Evolutionary conservation across 2,888 invertebrate species (phyloP), one percentile per base, ranked within the genome.

Genomic region (Strigamia transsilvanica): DNA sequence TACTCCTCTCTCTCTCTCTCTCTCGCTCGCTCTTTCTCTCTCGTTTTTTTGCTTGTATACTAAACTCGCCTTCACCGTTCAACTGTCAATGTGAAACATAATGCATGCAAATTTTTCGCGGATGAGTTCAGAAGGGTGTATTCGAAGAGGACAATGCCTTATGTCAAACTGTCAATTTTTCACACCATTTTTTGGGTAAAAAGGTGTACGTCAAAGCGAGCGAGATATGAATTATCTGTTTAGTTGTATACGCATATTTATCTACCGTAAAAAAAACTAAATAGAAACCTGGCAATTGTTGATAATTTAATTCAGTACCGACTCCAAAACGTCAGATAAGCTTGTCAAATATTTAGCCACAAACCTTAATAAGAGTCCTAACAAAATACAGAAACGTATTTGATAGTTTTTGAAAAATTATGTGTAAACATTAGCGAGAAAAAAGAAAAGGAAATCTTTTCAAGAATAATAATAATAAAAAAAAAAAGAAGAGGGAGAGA

Each of bases 61-160:
- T 13, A 46, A 6, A 23, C 61, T 23, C 61, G 61, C 61, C 61
- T 66, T 66, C 61, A 66, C 61, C 61, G 61, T 66, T 18, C 61
- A 66, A 66, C 61, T 66, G 61, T 66, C 61, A 66, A 66, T 66
- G 61, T 21, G 61, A 66, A 66, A 66, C 61, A 66, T 66, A 66
- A 66, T 66, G 61, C 61, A 66, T 66, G 61, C 61, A 66, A 66
- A 66, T 66, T 66, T 66, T 66, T 23, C 61, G 21, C 18, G 61
- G 61, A 66, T 66, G 61, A 66, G 61, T 66, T 66, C 61, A 18
- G 61, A 23, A 21, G 61, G 61, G 61, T 21, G 61, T 21, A 66
- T 66, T 21, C 21, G 21, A 23, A 4, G 61, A 66, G 61, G 61
- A 66, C 61, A 66, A 66, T 66, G 61, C 21, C 61, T 21, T 18